Evolutionary conservation across 2,888 invertebrate genomes (phyloP).

Genomic region (Cyaniris semiargus): DNA sequence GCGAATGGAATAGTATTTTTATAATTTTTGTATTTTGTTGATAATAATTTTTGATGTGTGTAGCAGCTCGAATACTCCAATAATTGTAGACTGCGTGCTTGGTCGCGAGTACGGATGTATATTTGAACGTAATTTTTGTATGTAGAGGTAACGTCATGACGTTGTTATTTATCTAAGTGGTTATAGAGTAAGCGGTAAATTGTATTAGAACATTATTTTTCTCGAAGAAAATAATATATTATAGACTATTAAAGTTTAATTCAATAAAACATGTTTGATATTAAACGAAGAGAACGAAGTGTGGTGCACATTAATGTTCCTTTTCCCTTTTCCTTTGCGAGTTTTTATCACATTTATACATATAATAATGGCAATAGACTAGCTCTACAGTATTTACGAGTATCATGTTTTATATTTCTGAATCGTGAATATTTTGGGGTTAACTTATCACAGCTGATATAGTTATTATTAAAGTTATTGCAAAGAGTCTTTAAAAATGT

Average conservation of each 20-base stretch:
- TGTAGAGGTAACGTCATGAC: constrained; percentile 45
- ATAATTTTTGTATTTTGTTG: constrained; percentile 43
- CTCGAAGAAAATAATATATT: constrained; percentile 57
- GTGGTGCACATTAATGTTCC: constrained; percentile 70
- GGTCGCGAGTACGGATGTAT: constrained; percentile 44
- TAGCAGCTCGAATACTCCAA: constrained; percentile 46
- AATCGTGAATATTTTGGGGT: too few relatives aligned
- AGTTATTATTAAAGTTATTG: too few relatives aligned
- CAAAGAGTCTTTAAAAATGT: too few relatives aligned
- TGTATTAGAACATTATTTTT: constrained; percentile 63
- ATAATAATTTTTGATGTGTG: constrained; percentile 39
- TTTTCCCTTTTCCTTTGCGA: constrained; percentile 43
- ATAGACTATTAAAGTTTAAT: constrained; percentile 45
- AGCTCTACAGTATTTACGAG: background rate
- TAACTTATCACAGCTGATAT: too few relatives aligned
- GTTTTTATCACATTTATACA: constrained; percentile 52
- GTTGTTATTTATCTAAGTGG: constrained; percentile 57
- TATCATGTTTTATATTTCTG: background rate
- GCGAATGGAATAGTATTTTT: constrained; percentile 43
- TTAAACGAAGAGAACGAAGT: constrained; percentile 58
- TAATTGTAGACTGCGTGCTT: constrained; percentile 45
- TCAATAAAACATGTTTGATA: constrained; percentile 49
- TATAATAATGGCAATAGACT: constrained; percentile 31
- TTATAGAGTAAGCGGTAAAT: constrained; percentile 57
- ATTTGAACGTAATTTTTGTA: constrained; percentile 52